These are phyloP conservation scores for Hyperopisus bebe DNA, from an alignment of 2,113 vertebrate genomes.

Conservation along the genomic window DNA sequence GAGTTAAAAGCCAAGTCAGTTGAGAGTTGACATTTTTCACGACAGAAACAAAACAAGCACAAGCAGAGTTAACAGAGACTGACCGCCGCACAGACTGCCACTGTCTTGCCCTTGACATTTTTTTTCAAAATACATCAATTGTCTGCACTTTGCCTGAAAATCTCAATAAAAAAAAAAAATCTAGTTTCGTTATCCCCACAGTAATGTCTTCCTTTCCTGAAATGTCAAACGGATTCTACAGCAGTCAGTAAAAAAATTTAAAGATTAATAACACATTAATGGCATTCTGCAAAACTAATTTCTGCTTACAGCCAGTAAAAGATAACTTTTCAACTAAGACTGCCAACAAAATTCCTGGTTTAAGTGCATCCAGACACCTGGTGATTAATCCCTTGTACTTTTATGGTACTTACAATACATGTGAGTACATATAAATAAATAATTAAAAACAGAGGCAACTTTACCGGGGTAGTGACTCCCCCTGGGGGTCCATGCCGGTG, in stretches of 20 bases:
- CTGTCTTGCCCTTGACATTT: too few species aligned
- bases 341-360: neutral
- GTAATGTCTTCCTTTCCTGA: neutral
- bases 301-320: neutral
- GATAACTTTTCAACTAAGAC: neutral
- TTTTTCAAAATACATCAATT: neutral
- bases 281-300: neutral
- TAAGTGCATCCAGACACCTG: neutral
- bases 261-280: neutral
- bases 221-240: neutral
- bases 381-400: neutral
- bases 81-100: too few species aligned
- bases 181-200: neutral
- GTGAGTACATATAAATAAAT: neutral
- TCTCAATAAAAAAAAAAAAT: neutral
- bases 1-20: too few species aligned
- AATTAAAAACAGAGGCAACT: neutral
- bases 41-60: too few species aligned
- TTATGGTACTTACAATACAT: neutral
- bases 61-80: too few species aligned
- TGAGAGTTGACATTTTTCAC: too few species aligned
- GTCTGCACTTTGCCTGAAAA: neutral
- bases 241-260: neutral
- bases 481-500: constrained; percentile 84
- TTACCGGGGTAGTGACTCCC: constrained; percentile 86